Conservation (phyloP, 2,888 invertebrate genomes). For the Rhaphigaster nebulosa region DNA sequence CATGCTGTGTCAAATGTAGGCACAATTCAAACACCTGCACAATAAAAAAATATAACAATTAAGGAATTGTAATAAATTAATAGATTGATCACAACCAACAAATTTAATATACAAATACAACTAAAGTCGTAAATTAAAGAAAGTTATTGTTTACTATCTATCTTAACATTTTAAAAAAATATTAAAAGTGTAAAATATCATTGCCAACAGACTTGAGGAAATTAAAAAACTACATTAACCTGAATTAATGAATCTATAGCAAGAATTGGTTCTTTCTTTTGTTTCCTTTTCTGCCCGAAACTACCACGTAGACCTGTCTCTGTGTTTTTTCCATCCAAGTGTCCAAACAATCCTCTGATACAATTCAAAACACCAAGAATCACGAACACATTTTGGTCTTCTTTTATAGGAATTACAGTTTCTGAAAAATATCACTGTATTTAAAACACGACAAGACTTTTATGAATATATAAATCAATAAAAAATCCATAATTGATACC, state of each 20-base stretch:
- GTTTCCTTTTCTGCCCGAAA: constrained; percentile 68
- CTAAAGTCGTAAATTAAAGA: no score
- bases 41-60: neutral
- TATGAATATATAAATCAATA: neutral
- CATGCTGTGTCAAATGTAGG: constrained; percentile 77
- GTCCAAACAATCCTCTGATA: constrained; percentile 73
- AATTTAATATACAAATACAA: no score
- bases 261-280: constrained; percentile 66
- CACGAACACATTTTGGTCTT: constrained; percentile 70
- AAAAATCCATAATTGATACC: constrained; percentile 68
- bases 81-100: neutral
- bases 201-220: neutral
- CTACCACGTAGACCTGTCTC: constrained; percentile 67
- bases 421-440: constrained; percentile 69
- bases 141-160: no score
- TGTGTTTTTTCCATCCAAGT: constrained; percentile 67
- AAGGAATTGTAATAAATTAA: neutral
- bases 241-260: constrained; percentile 69
- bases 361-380: constrained; percentile 76
- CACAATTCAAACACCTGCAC: constrained; percentile 84
- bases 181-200: neutral
- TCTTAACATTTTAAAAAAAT: no score
- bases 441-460: neutral
- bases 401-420: constrained; percentile 72
- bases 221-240: constrained; percentile 65